These are phyloP conservation scores for Danio aesculapii DNA, from an alignment of 2,797 vertebrate species.

Conservation along the genomic window DNA sequence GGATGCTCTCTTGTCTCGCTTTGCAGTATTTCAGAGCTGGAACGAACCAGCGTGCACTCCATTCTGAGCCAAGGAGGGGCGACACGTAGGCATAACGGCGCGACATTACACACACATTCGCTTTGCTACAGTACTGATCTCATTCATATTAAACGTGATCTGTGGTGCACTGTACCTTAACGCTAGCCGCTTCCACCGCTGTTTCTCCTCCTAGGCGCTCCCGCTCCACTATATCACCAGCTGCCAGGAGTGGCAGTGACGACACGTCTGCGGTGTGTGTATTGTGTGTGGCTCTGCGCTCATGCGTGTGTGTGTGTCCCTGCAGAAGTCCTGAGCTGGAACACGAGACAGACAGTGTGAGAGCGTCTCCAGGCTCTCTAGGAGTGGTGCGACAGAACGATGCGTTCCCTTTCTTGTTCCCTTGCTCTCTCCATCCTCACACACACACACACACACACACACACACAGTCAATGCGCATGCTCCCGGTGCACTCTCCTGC, in stretches of 20 bases:
- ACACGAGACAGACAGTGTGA: constrained; percentile 57
- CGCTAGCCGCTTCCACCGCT: constrained; percentile 31
- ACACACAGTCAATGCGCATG: constrained; percentile 49
- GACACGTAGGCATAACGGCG: constrained; percentile 40
- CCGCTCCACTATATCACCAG: constrained; percentile 72
- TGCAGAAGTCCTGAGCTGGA: constrained; percentile 71
- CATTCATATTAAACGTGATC: constrained; percentile 50
- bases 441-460: constrained; percentile 18
- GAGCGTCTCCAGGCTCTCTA: constrained; percentile 71
- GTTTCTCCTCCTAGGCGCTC: constrained; percentile 35
- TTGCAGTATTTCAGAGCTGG: constrained; percentile 25
- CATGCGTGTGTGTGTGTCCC: constrained; percentile 61
- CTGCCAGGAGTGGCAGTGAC: constrained; percentile 70
- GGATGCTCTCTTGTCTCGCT: background rate
- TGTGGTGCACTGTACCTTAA: constrained; percentile 54
- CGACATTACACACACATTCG: constrained; percentile 56
- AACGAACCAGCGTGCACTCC: constrained; percentile 8
- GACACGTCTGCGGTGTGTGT: constrained; percentile 59
- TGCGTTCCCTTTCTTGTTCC: constrained; percentile 40
- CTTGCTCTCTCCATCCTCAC: constrained; percentile 13
- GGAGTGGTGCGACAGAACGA: constrained; percentile 66
- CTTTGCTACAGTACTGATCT: constrained; percentile 49
- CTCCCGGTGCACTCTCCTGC: constrained; percentile 44
- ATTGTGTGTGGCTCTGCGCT: constrained; percentile 50
- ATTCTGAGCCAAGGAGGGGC: constrained; percentile 49